A percentile compares a stretch with the other conserved stretches of the same genome.
Conservation (phyloP, 2,888 invertebrate genomes). For the Xanthorhoe designata region DNA sequence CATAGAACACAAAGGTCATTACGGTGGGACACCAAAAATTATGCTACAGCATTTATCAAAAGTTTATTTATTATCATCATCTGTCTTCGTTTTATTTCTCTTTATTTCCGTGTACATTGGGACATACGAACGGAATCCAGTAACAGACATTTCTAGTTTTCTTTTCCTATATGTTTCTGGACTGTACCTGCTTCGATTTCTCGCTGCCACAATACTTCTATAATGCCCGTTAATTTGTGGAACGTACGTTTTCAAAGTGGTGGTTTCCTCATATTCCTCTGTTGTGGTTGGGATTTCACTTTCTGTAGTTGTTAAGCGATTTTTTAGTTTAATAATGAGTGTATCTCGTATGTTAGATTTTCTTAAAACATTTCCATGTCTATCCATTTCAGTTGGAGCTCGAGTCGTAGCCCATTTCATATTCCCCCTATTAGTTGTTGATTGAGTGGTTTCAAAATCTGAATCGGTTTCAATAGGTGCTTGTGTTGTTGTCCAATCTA, state of each 20-base stretch:
- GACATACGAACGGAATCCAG: conserved; percentile 59
- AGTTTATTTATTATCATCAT: conserved; percentile 28
- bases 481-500: conserved; percentile 27
- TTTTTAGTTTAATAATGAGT: conserved; percentile 62
- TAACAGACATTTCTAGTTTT: conserved; percentile 62
- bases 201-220: conserved; percentile 57
- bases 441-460: conserved; percentile 22
- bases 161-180: conserved; percentile 65
- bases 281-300: conserved; percentile 30
- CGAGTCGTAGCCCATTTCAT: conserved; percentile 27
- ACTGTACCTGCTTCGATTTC: conserved; percentile 55
- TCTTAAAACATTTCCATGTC: conserved; percentile 32
- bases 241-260: conserved; percentile 62
- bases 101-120: conserved; percentile 74
- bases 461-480: conserved; percentile 8
- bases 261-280: conserved; percentile 46
- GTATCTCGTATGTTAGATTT: conserved; percentile 41
- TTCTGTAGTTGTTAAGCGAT: conserved; percentile 50
- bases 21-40: conserved; percentile 51
- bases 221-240: conserved; percentile 79
- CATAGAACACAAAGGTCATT: conserved; percentile 42
- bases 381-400: conserved; percentile 25
- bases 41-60: background rate
- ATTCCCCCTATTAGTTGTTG: conserved; percentile 15
- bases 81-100: conserved; percentile 60